Evolutionary conservation across 2,797 vertebrate species (phyloP), one percentile per base, ranked within the genome.

Genomic region (Eurystomus glaucurus): DNA sequence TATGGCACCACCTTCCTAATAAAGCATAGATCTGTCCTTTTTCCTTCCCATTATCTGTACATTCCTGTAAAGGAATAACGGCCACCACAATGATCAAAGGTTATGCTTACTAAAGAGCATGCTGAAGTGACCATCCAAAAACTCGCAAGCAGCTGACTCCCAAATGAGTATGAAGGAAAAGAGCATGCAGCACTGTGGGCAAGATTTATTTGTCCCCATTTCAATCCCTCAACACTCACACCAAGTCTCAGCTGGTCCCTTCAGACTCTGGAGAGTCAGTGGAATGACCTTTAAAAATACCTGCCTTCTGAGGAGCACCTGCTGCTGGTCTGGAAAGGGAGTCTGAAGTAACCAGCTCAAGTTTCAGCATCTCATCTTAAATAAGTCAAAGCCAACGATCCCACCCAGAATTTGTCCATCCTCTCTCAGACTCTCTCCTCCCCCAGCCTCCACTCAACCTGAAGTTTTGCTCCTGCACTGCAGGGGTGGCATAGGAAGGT

Each of bases 131-230:
- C 55, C 33, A 33, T 48, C 11, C 18, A 52, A 61, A 74, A 58
- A 41, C 28, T 65, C 50, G 17, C 29, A 70, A 70, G 28, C 21
- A 74, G 5, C 20, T 78, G n/a, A 64, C 48, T 65, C 13, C 11
- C 54, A 78, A 68, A 19, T 11, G 14, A 78, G 16, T 7, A 2
- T 43, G 21, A 74, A 85, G 26, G 5, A 61, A 57, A 51, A 62
- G 18, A 70, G 10, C 13, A 29, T 11, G 11, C 2, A 52, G 7
- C 37, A 14, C 21, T 3, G 1, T 21, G 18, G 6, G 1, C 5
- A 1, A 54, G 9, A 76, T 61, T 65, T 4, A 28, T 41, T 77
- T 77, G 13, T 45, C 46, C n/a, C 57, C 7, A 50, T 70, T 78
- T 78, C 1, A 0, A 11, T 43, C n/a, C 83, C 28, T 78, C 54